phyloP scores from a whole-genome alignment of 2,888 invertebrate species.

The Euplagia quadripunctaria region DNA sequence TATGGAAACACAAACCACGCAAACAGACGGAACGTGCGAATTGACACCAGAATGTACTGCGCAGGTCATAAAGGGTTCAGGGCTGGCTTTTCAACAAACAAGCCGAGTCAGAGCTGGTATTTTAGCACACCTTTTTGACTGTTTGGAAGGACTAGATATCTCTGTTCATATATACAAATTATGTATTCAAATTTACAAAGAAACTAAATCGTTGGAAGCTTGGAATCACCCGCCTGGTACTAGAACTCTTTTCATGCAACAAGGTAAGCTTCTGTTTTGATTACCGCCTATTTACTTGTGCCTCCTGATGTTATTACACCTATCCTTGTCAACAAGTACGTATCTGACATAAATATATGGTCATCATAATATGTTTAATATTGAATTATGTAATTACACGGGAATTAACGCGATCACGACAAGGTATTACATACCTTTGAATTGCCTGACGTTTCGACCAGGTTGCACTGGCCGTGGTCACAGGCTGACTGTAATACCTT shows the following conservation, averaged over 20 bases:
- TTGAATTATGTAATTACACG: no score
- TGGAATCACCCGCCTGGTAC: slow-evolving; percentile 83
- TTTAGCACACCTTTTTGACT: slow-evolving; percentile 76
- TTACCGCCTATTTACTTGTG: no score
- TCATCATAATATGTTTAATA: no score
- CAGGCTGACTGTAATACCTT: no score
- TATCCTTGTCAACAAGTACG: background rate
- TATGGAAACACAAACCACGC: slow-evolving; percentile 79
- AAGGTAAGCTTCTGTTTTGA: slow-evolving; percentile 61
- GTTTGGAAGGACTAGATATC: slow-evolving; percentile 76
- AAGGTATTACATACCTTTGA: no score
- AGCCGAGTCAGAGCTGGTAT: slow-evolving; percentile 73
- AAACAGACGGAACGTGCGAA: slow-evolving; percentile 74
- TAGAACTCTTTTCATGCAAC: slow-evolving; percentile 80
- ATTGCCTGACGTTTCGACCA: no score
- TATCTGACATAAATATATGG: background rate
- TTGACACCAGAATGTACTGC: slow-evolving; percentile 74
- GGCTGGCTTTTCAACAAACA: slow-evolving; percentile 79
- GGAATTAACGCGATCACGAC: no score
- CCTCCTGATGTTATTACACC: no score
- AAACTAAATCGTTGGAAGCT: slow-evolving; percentile 79
- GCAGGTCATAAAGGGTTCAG: slow-evolving; percentile 78
- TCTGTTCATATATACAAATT: slow-evolving; percentile 79
- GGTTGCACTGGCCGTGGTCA: no score
- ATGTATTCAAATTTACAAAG: slow-evolving; percentile 82